Percentiles rank a stretch among this genome's conserved stretches.
Evolutionary conservation across 37 sponge, comb jelly and placozoan species (phyloP).

Genomic region (Spongilla lacustris): DNA sequence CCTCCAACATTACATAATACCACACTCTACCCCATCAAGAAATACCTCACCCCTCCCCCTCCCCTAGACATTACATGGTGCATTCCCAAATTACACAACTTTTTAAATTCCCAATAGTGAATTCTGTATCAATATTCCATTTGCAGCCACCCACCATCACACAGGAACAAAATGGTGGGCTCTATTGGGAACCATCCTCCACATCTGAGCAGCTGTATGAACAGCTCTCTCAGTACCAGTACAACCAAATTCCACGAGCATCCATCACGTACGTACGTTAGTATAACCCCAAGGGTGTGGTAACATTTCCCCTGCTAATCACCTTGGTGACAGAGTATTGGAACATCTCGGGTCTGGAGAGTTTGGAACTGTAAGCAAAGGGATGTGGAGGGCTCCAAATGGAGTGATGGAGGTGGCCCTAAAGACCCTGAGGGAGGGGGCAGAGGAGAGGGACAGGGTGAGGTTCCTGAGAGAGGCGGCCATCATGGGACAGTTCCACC

Average conservation of each 20-base stretch:
- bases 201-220: slow-evolving; percentile 5
- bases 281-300: not conserved
- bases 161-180: not conserved
- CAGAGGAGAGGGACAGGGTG: slow-evolving; percentile 23
- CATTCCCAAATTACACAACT: no score
- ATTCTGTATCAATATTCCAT: no score
- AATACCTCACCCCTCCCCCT: no score
- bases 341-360: slow-evolving; percentile 57
- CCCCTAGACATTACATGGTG: no score
- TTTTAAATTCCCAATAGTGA: no score
- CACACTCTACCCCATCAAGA: no score
- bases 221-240: slow-evolving; percentile 7
- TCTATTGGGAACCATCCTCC: slow-evolving; percentile 19
- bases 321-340: slow-evolving; percentile 6
- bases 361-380: slow-evolving; percentile 45
- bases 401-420: slow-evolving; percentile 43
- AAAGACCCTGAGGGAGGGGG: slow-evolving; percentile 23
- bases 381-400: slow-evolving; percentile 31
- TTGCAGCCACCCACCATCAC: not conserved
- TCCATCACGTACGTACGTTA: not conserved
- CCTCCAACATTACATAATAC: no score
- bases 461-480: slow-evolving; percentile 66
- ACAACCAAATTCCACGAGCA: not conserved
- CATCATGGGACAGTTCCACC: slow-evolving; percentile 64
- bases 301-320: not conserved